Evolutionary conservation across 2,113 vertebrate species (phyloP).

Genomic region (Cottus gobio): DNA sequence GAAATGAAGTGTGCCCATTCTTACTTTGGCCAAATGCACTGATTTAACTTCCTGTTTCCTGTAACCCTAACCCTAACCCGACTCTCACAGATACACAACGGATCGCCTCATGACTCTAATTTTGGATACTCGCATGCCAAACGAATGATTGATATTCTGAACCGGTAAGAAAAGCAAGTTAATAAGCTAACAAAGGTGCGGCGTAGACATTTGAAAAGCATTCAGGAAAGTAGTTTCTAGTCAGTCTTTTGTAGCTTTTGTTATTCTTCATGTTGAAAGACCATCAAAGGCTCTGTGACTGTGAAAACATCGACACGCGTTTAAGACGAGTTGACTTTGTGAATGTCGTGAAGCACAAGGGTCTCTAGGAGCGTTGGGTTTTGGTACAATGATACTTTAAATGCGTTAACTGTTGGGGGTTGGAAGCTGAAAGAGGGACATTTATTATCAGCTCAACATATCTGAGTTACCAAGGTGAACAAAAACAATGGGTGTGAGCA

Average conservation of each 20-base stretch:
- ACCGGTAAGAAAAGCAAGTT: constrained; percentile 79
- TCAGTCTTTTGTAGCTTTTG: neutral
- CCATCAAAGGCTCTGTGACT: neutral
- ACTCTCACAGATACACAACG: constrained; percentile 87
- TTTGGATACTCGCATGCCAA: constrained; percentile 93
- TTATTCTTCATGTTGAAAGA: neutral
- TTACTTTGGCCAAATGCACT: neutral
- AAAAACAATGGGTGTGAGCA: neutral
- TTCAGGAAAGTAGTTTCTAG: neutral
- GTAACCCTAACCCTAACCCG: neutral
- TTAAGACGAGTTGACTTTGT: neutral
- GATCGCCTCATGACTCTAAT: constrained; percentile 90
- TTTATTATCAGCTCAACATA: neutral
- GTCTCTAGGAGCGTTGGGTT: neutral
- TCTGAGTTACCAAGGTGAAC: neutral
- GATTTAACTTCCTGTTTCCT: neutral
- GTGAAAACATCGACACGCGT: neutral
- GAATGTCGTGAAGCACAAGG: neutral
- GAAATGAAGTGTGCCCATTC: neutral
- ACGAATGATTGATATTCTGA: constrained; percentile 93
- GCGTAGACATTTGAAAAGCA: neutral
- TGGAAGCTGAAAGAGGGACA: neutral
- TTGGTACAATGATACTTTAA: neutral
- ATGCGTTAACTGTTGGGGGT: neutral
- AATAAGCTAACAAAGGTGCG: neutral